Evolutionary conservation across 2,797 vertebrate species (phyloP), one percentile per base, ranked within the genome.

Genomic region (Sparus aurata): DNA sequence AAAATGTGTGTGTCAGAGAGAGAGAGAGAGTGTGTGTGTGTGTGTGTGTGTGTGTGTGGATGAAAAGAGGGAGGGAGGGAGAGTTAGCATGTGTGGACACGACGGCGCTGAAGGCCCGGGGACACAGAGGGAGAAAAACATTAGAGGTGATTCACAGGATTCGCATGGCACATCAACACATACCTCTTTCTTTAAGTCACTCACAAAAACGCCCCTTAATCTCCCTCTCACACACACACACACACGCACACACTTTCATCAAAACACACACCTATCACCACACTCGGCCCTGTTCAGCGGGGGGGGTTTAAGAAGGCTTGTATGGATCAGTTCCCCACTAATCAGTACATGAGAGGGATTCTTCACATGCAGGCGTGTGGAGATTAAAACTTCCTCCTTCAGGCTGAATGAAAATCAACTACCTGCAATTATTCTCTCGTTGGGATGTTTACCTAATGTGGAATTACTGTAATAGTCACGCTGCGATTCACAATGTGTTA

Each of bases 81-180:
- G 80, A 30, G 74, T 71, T 70, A 79, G 87, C 93, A 46, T 88
- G 93, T 93, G 84, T 73, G 59, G 88, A 94, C 94, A 92, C 62
- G 94, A 94, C 84, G 80, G 41, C 61, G 69, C 85, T 79, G 67
- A 91, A 86, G 74, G 87, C 94, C 92, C 23, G 25, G 57, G 87
- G 93, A 91, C 90, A 89, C 20, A 68, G 85, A 91, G 86, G 57
- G 79, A 93, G 88, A 95, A 94, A 95, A 95, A 94, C 94, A 95
- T 95, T 94, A 95, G 87, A 81, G 84, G 86, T 89, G 87, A 94
- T 92, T 93, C 91, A 90, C 85, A 92, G 86, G 87, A 85, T 91
- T 92, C 65, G 60, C 89, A 87, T 91, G 88, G 86, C 84, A 92
- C 83, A 95, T 94, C 86, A 89, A 92, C 91, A 87, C 93, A 93